Conservation (phyloP, 2,888 invertebrate species). For the Amiota communis region DNA sequence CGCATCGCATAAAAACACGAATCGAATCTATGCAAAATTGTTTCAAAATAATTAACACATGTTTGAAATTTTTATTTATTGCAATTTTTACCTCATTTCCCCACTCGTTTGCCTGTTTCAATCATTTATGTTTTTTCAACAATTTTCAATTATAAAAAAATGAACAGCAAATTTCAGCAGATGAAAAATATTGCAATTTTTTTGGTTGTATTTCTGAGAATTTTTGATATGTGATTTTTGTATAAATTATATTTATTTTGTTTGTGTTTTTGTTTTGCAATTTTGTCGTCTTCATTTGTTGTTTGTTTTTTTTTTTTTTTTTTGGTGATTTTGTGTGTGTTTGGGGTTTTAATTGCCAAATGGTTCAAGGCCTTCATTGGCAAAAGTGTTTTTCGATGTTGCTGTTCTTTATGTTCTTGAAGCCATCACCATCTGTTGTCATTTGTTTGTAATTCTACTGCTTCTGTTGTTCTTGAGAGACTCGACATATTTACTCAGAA, state of each 20-base stretch:
- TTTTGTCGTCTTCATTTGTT: conserved; percentile 34
- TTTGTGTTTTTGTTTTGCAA: background rate
- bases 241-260: background rate
- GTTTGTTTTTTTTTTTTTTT: conserved; percentile 30
- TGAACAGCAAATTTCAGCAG: background rate
- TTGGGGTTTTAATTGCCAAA: conserved; percentile 60
- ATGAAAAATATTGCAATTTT: conserved; percentile 3
- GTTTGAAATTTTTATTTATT: conserved; percentile 35
- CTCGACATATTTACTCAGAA: too few species aligned
- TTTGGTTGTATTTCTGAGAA: conserved; percentile 7
- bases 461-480: conserved; percentile 2
- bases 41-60: conserved; percentile 38
- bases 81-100: conserved; percentile 15
- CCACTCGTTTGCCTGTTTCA: background rate
- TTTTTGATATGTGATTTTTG: conserved; percentile 20
- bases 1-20: background rate
- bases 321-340: conserved; percentile 27
- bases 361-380: conserved; percentile 57
- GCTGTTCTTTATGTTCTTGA: conserved; percentile 22
- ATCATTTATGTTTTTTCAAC: background rate
- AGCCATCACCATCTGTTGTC: conserved; percentile 28
- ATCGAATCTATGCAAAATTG: conserved; percentile 23
- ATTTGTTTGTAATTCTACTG: conserved; percentile 15
- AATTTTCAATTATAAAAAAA: background rate
- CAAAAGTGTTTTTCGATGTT: conserved; percentile 60